These are phyloP conservation scores for Drosophila koepferae DNA, from an alignment of 2,888 invertebrate species.

Conservation along the genomic window DNA sequence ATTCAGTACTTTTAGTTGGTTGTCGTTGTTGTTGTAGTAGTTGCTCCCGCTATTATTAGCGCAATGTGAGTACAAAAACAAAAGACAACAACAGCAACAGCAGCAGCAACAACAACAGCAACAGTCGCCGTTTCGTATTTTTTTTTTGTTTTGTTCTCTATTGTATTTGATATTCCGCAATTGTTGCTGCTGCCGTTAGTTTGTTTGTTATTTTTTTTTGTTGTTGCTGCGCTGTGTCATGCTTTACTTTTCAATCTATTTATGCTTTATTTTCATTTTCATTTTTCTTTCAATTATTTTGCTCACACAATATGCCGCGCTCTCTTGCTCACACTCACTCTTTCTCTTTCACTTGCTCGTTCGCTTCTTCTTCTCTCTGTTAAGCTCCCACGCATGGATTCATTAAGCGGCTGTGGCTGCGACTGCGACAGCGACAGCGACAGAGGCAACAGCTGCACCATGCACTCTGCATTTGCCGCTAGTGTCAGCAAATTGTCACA, in stretches of 20 bases:
- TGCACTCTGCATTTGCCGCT: constrained; percentile 20
- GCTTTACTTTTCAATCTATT: constrained; percentile 66
- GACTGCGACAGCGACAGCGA: background rate
- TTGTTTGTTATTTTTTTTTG: background rate
- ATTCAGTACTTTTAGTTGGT: constrained; percentile 62
- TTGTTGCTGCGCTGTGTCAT: constrained; percentile 31
- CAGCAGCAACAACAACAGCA: constrained; percentile 15
- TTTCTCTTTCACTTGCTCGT: background rate
- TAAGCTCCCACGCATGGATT: constrained; percentile 35
- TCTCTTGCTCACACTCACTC: constrained; percentile 7
- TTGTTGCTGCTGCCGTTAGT: constrained; percentile 24
- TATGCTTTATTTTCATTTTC: constrained; percentile 67
- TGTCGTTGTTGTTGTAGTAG: constrained; percentile 43
- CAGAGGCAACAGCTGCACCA: constrained; percentile 2
- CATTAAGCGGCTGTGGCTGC: constrained; percentile 1
- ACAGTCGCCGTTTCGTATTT: constrained; percentile 2
- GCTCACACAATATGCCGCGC: constrained; percentile 1
- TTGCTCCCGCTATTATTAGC: constrained; percentile 71
- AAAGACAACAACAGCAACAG: constrained; percentile 29
- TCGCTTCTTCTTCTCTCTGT: background rate
- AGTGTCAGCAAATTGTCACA: constrained; percentile 29
- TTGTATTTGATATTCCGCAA: constrained; percentile 50
- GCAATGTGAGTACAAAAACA: constrained; percentile 66
- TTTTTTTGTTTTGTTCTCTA: constrained; percentile 24
- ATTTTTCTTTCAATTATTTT: constrained; percentile 50